Evolutionary conservation across 1,140 invertebrate genomes (phyloP).

Genomic region (Portunus trituberculatus): DNA sequence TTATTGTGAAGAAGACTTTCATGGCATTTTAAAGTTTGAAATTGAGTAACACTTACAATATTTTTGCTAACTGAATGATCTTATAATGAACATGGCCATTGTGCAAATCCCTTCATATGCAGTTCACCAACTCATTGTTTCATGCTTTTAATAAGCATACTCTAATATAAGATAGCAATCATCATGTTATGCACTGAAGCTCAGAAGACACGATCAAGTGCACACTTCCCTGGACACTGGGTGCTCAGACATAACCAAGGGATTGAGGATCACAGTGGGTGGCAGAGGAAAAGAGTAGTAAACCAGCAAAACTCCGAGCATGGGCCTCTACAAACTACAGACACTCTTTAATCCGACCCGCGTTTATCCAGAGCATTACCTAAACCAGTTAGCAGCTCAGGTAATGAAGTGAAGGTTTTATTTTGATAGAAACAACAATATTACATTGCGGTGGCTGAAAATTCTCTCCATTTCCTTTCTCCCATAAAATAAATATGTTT

Average conservation of each 20-base stretch:
- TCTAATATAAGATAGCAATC: neutral
- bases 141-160: slow-evolving; percentile 5
- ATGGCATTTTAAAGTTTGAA: too few species aligned
- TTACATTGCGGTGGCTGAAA: neutral
- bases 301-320: slow-evolving; percentile 59
- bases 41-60: too few species aligned
- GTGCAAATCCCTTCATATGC: neutral
- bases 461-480: slow-evolving; percentile 14
- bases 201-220: neutral
- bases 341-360: slow-evolving; percentile 73
- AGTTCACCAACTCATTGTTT: neutral
- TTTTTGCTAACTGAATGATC: too few species aligned
- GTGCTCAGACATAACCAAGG: slow-evolving; percentile 40
- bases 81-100: too few species aligned
- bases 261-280: slow-evolving; percentile 42
- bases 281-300: slow-evolving; percentile 49
- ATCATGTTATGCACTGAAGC: neutral
- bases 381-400: slow-evolving; percentile 31
- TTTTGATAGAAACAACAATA: neutral
- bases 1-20: neutral
- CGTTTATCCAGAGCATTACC: slow-evolving; percentile 51
- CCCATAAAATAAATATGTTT: slow-evolving; percentile 16
- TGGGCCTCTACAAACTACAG: slow-evolving; percentile 69
- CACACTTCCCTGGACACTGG: slow-evolving; percentile 60
- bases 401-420: slow-evolving; percentile 21